Evolutionary conservation across 2,888 invertebrate genomes (phyloP), one percentile per base, ranked within the genome.

Genomic region (Athalia cordata): DNA sequence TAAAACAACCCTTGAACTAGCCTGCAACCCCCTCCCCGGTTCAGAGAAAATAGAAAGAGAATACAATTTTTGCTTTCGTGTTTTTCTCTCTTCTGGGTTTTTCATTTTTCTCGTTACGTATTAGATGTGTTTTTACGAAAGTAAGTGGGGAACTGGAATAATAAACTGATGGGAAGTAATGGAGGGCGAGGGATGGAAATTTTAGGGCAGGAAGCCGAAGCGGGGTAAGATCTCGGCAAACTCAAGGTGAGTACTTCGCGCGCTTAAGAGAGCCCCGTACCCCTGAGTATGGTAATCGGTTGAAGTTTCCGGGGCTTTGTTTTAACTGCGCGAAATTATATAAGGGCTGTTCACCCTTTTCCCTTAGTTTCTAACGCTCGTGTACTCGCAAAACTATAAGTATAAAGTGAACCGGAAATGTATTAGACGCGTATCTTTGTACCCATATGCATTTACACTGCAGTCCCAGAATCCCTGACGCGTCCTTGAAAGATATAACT

Each of bases 1-100:
- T 85, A 84, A 84, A 84, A 83, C 85, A 85, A 82, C 78, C 79
- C 77, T 80, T 76, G 50, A 70, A 64, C 15, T 9, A 52, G 50
- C 55, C 68, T n/a, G 11, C 55, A 50, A n/a, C 64, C 13, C 43
- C 15, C 8, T 64, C 8, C 8, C 62, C 6, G 15, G 8, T 6
- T 64, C 64, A 43, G 8, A 9, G 29, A 29, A 29, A 29, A 2
- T 29, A 29, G 0, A 29, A 29, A 29, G 29, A 29, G 29, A 29
- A 29, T 29, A 29, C 29, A 5, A 15, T 43, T 55, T n/a, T n/a
- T 11, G 11, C 5, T 55, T 55, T 0, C 7, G 4, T n/a, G 7
- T 55, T n/a, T 62, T 15, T 4, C 15, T 8, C 13, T 8, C 11
- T 8, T n/a, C 62, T 13, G 62, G 2, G 0, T 13, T 13, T 62